A percentile compares a stretch with the other conserved stretches of the same genome.
phyloP scores from a whole-genome alignment of 35 echinoderm and acorn worm species.

The Acanthaster planci region DNA sequence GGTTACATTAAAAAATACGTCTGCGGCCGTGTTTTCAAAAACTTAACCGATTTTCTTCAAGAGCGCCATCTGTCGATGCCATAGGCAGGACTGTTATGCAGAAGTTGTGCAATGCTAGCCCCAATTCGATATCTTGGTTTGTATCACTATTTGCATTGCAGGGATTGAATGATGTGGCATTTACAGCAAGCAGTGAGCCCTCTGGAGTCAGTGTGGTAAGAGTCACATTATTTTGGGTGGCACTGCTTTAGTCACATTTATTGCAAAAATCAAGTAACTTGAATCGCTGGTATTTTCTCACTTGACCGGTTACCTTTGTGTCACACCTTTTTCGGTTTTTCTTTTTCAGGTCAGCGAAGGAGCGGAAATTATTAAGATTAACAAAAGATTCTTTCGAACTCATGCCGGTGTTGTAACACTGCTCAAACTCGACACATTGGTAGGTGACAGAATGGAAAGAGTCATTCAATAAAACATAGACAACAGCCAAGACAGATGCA shows the following conservation, averaged over 20 bases:
- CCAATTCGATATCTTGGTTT: neutral
- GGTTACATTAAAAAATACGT: too few species aligned
- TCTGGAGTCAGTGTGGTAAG: slow-evolving; percentile 72
- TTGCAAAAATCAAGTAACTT: too few species aligned
- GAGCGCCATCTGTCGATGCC: too few species aligned
- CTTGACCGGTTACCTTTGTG: neutral
- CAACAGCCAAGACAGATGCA: too few species aligned
- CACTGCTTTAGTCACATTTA: too few species aligned
- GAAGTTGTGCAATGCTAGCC: too few species aligned
- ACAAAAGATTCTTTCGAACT: slow-evolving; percentile 64
- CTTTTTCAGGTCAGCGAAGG: slow-evolving; percentile 61
- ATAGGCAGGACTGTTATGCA: too few species aligned
- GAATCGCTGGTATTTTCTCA: neutral
- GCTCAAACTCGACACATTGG: slow-evolving; percentile 55
- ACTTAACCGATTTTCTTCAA: too few species aligned
- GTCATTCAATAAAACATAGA: too few species aligned
- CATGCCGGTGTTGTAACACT: slow-evolving; percentile 54
- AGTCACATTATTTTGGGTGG: neutral
- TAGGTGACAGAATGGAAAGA: slow-evolving; percentile 19
- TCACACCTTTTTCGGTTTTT: neutral
- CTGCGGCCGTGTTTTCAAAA: too few species aligned
- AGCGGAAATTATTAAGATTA: slow-evolving; percentile 59
- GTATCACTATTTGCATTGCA: neutral
- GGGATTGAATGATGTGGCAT: slow-evolving; percentile 63
- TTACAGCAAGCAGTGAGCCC: slow-evolving; percentile 14